phyloP scores from a whole-genome alignment of 2,797 vertebrate genomes.

The Echiichthys vipera region DNA sequence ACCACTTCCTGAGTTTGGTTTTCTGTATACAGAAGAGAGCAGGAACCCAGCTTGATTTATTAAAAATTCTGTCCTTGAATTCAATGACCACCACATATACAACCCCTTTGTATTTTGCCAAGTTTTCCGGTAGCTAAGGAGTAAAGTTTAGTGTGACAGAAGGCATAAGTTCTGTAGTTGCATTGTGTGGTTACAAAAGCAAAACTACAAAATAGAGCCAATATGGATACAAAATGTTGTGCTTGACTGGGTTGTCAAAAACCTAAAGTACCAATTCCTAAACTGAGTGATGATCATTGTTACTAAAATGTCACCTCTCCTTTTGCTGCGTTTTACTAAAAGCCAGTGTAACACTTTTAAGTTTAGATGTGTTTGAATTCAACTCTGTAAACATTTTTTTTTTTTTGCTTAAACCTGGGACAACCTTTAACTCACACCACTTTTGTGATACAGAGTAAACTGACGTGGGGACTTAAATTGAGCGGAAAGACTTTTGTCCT shows the following conservation, averaged over 20 bases:
- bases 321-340: slow-evolving; percentile 26
- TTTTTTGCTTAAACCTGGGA: slow-evolving; percentile 42
- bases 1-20: neutral
- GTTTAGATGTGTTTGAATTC: slow-evolving; percentile 47
- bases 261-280: slow-evolving; percentile 6
- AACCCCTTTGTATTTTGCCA: neutral
- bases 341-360: slow-evolving; percentile 35
- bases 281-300: slow-evolving; percentile 16
- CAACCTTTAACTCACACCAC: slow-evolving; percentile 57
- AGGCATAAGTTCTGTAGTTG: neutral
- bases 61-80: neutral
- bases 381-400: slow-evolving; percentile 20
- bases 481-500: slow-evolving; percentile 74
- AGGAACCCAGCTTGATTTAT: neutral
- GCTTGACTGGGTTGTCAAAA: slow-evolving; percentile 4
- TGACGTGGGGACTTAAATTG: slow-evolving; percentile 63
- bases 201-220: neutral
- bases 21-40: neutral
- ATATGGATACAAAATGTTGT: slow-evolving; percentile 13
- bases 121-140: neutral
- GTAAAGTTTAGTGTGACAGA: neutral
- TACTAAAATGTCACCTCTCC: neutral
- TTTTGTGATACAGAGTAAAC: slow-evolving; percentile 52
- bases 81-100: neutral
- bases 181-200: neutral